Evolutionary conservation across 2,797 vertebrate genomes (phyloP).

Genomic region (Enteromius anoplus): DNA sequence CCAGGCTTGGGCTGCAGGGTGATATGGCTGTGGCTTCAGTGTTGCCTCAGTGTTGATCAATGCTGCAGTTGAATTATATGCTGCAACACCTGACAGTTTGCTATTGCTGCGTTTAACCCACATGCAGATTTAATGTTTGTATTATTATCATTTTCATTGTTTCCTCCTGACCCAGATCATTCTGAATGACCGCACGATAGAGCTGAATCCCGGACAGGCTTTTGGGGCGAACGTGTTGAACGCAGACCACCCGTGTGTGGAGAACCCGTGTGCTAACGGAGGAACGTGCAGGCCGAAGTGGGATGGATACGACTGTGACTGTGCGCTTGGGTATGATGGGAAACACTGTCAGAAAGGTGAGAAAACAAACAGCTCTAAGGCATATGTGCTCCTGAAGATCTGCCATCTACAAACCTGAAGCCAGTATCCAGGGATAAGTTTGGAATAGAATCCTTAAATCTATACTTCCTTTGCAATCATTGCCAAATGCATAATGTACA

Average conservation of each 20-base stretch:
- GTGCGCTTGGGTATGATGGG: constrained; percentile 91
- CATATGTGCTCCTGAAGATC: not conserved
- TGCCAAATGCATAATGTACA: not conserved
- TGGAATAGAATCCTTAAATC: not conserved
- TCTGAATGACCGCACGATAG: constrained; percentile 87
- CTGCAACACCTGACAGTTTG: not conserved
- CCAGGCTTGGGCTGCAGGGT: no score
- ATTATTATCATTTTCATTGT: not conserved
- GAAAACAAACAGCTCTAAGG: not conserved
- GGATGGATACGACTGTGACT: constrained; percentile 93
- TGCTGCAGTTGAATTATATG: not conserved
- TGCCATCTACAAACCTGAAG: not conserved
- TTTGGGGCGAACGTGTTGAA: constrained; percentile 89
- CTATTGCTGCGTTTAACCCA: not conserved
- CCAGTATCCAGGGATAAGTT: not conserved
- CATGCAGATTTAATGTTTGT: not conserved
- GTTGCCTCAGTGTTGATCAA: not conserved
- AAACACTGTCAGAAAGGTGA: constrained; percentile 95
- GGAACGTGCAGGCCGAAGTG: constrained; percentile 90
- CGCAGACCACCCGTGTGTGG: constrained; percentile 86
- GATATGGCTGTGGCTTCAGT: no score
- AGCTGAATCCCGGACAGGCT: constrained; percentile 78
- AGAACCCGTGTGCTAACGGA: constrained; percentile 86
- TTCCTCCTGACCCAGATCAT: constrained; percentile 76
- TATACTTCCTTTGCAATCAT: not conserved